Conservation (phyloP, 2,113 vertebrate genomes). For the Narcine bancroftii region DNA sequence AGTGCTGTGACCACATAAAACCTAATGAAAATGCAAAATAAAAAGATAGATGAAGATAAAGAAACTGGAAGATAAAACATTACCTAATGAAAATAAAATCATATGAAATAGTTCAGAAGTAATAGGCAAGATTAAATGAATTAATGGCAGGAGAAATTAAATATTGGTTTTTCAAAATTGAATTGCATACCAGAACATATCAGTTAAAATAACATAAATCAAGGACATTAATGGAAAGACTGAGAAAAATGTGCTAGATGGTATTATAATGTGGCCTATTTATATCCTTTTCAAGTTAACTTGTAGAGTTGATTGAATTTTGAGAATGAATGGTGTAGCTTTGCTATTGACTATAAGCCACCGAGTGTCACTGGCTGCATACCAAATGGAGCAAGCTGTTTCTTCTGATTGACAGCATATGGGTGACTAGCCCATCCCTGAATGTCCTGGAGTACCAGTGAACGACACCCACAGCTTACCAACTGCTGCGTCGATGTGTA, state of each 20-base stretch:
- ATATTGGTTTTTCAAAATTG: neutral
- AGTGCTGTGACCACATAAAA: neutral
- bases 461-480: no score
- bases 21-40: neutral
- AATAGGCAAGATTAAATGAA: neutral
- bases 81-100: neutral
- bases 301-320: neutral
- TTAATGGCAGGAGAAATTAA: neutral
- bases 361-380: no score
- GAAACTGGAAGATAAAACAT: neutral
- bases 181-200: neutral
- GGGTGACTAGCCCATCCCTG: no score
- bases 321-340: no score
- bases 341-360: no score
- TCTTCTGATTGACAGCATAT: no score
- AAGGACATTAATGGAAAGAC: neutral
- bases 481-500: no score
- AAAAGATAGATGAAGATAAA: neutral
- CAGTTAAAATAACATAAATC: neutral
- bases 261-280: neutral
- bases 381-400: no score
- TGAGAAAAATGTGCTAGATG: neutral
- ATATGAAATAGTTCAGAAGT: neutral
- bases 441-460: no score
- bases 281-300: neutral